Conservation (phyloP, 2,888 invertebrate genomes). For the Drosophila suboccidentalis region DNA sequence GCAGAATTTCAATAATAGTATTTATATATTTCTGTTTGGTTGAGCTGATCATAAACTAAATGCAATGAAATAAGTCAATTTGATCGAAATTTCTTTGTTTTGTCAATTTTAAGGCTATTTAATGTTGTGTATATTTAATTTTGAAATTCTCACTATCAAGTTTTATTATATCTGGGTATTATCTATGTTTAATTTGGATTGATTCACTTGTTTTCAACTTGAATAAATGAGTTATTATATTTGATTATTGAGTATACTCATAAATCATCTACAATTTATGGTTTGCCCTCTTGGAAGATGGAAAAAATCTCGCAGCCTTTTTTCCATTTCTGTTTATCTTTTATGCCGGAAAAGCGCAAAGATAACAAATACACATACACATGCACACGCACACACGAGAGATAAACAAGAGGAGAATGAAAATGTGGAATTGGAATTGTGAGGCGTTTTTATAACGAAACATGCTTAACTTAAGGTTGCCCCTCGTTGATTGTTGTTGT, state of each 20-base stretch:
- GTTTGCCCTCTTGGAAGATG: neutral
- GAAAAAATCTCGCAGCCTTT: slow-evolving; percentile 10
- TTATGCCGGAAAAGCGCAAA: slow-evolving; percentile 70
- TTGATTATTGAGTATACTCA: slow-evolving; percentile 10
- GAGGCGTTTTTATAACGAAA: slow-evolving; percentile 32
- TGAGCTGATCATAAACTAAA: too few relatives aligned
- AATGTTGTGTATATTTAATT: neutral
- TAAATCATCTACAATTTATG: slow-evolving; percentile 16
- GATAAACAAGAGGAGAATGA: slow-evolving; percentile 57
- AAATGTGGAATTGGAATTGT: slow-evolving; percentile 36
- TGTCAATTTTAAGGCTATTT: neutral
- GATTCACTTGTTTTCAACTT: neutral
- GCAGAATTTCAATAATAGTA: neutral
- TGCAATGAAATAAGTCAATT: too few relatives aligned
- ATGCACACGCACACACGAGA: slow-evolving; percentile 7
- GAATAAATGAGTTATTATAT: slow-evolving; percentile 5
- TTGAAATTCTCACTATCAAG: neutral
- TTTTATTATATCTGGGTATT: neutral
- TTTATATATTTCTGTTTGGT: too few relatives aligned
- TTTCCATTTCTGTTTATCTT: slow-evolving; percentile 63
- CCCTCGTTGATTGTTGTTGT: slow-evolving; percentile 25
- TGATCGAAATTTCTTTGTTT: too few relatives aligned
- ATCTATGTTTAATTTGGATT: neutral
- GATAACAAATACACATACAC: slow-evolving; percentile 53
- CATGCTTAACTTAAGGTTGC: slow-evolving; percentile 64